Conservation (phyloP, 1,140 invertebrate genomes). For the Lucilia sericata region DNA sequence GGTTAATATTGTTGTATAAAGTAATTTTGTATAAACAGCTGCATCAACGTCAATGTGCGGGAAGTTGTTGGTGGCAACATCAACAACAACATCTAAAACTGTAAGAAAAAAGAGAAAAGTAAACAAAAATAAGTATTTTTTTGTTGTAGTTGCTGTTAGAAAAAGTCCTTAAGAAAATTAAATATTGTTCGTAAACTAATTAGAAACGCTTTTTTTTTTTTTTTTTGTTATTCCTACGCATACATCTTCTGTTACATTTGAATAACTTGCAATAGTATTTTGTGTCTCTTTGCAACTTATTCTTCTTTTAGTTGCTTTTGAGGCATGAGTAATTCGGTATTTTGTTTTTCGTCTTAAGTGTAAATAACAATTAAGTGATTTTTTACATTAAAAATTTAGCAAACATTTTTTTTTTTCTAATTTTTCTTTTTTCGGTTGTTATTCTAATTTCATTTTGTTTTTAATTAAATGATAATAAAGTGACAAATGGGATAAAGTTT, state of each 20-base stretch:
- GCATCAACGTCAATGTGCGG: neutral
- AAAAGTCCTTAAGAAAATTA: slow-evolving; percentile 42
- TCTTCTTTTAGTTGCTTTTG: neutral
- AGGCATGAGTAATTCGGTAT: slow-evolving; percentile 4
- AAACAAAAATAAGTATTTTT: neutral
- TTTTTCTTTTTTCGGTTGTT: too few species aligned
- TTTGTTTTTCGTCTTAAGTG: neutral
- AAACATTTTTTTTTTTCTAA: neutral
- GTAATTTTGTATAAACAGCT: neutral
- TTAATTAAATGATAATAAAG: too few species aligned
- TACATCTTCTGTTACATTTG: neutral
- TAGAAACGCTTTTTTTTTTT: neutral
- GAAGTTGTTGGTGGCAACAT: neutral
- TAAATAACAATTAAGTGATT: slow-evolving; percentile 12
- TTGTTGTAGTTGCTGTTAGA: neutral
- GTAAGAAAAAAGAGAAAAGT: neutral
- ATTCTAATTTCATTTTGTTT: too few species aligned
- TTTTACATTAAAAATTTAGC: neutral
- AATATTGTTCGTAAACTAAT: slow-evolving; percentile 38
- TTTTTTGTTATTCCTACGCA: neutral
- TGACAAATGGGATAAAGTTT: too few species aligned
- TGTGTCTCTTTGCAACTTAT: neutral
- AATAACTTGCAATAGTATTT: slow-evolving; percentile 4
- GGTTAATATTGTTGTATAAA: slow-evolving; percentile 20
- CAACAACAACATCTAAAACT: neutral